These are phyloP conservation scores for Porites australiensis DNA, from an alignment of 64 coral and sea anemone genomes.

Conservation along the genomic window DNA sequence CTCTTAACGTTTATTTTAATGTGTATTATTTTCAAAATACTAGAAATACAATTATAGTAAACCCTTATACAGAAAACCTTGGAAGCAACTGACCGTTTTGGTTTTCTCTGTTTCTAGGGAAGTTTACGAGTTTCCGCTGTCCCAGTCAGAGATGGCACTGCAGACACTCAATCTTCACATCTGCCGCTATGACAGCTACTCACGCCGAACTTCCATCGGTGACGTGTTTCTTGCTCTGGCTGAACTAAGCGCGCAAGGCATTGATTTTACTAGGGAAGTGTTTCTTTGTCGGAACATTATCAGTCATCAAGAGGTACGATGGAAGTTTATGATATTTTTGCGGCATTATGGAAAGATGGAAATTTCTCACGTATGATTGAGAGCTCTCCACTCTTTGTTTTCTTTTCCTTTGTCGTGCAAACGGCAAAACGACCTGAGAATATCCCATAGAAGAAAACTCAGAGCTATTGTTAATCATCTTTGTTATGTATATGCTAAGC, in stretches of 20 bases:
- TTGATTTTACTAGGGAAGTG: conserved; percentile 93
- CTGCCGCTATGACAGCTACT: conserved; percentile 96
- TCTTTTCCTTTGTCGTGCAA: no score
- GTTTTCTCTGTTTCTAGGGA: conserved; percentile 49
- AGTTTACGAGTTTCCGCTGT: conserved; percentile 85
- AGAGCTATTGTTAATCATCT: no score
- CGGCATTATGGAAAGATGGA: not conserved
- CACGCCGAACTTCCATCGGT: conserved; percentile 72
- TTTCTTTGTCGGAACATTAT: conserved; percentile 92
- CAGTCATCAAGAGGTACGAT: conserved; percentile 78
- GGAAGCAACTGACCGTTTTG: not conserved
- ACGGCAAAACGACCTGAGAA: no score
- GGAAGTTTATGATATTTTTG: not conserved
- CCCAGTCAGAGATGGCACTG: conserved; percentile 73
- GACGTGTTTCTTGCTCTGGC: conserved; percentile 97
- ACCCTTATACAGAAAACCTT: no score
- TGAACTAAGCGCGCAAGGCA: conserved; percentile 91
- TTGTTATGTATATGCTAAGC: no score
- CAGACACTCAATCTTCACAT: conserved; percentile 96
- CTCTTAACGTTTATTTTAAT: no score
- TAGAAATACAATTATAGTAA: no score
- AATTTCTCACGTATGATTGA: no score
- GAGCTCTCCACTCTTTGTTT: no score
- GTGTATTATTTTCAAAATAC: no score
- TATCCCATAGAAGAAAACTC: no score